These are phyloP conservation scores for Pteronotus mesoamericanus DNA, from an alignment of 2,797 vertebrate genomes.

Conservation along the genomic window DNA sequence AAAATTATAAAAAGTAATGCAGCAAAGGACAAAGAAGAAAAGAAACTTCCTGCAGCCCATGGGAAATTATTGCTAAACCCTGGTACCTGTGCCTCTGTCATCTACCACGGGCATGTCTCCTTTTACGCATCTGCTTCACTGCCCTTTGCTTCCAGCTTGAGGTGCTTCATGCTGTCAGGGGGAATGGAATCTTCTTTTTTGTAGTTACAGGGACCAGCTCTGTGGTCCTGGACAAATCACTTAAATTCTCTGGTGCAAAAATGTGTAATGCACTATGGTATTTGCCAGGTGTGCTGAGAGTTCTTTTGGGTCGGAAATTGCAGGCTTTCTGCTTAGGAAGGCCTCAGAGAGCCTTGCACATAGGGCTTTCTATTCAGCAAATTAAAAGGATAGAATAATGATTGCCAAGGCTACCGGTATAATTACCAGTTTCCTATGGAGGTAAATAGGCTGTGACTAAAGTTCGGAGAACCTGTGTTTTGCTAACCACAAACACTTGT, in stretches of 20 bases:
- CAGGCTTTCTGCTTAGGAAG: neutral
- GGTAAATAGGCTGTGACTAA: neutral
- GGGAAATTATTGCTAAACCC: neutral
- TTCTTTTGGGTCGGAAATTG: neutral
- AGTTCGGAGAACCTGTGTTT: neutral
- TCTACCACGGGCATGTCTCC: accelerated
- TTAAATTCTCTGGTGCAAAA: neutral
- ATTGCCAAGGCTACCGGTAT: neutral
- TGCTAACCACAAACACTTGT: neutral
- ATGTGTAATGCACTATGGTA: accelerated
- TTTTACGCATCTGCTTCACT: neutral
- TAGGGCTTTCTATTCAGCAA: neutral
- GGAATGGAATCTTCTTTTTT: neutral
- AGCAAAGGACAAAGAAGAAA: neutral
- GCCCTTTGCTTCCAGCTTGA: neutral
- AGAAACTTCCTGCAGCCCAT: accelerated
- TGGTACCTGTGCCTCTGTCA: accelerated
- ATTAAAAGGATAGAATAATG: neutral
- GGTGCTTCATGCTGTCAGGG: neutral
- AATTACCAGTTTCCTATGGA: neutral
- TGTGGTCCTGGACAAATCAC: neutral
- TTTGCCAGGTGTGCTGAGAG: neutral
- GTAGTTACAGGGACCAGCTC: neutral
- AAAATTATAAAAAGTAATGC: neutral
- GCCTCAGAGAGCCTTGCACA: neutral